Evolutionary conservation across 1,140 invertebrate genomes (phyloP).

Genomic region (Homarus americanus): DNA sequence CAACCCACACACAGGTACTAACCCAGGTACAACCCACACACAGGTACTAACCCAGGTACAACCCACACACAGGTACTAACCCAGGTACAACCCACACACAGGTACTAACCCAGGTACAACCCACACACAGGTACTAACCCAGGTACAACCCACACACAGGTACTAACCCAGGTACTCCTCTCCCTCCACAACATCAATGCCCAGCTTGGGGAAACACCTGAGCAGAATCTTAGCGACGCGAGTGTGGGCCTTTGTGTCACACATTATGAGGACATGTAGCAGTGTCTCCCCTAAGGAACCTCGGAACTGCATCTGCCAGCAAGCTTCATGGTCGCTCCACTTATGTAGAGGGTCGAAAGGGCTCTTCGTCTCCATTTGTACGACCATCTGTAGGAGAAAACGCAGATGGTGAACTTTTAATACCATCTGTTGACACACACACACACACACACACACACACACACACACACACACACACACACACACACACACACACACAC

Average conservation of each 20-base stretch:
- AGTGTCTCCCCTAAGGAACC: constrained; percentile 96
- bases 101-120: background rate
- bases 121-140: background rate
- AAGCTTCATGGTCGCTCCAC: constrained; percentile 94
- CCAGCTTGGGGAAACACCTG: constrained; percentile 93
- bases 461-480: constrained; percentile 6
- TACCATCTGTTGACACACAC: too few species aligned
- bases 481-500: constrained; percentile 6
- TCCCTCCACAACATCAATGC: constrained; percentile 96
- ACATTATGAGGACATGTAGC: constrained; percentile 96
- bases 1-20: too few species aligned
- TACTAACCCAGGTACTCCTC: constrained; percentile 94
- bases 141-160: background rate
- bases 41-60: constrained; percentile 88
- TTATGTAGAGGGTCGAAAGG: constrained; percentile 89
- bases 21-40: background rate
- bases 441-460: constrained; percentile 6
- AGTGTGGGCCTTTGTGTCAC: constrained; percentile 92
- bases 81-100: too few species aligned
- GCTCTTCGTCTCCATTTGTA: constrained; percentile 89
- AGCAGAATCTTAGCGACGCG: constrained; percentile 91
- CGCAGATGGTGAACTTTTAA: background rate
- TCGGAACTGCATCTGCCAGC: constrained; percentile 98
- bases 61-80: too few species aligned
- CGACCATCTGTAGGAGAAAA: constrained; percentile 81